Percentiles rank a stretch among this genome's conserved stretches.
These are phyloP conservation scores for Cyrtonyx montezumae DNA, from an alignment of 2,113 vertebrate genomes.

Conservation along the genomic window DNA sequence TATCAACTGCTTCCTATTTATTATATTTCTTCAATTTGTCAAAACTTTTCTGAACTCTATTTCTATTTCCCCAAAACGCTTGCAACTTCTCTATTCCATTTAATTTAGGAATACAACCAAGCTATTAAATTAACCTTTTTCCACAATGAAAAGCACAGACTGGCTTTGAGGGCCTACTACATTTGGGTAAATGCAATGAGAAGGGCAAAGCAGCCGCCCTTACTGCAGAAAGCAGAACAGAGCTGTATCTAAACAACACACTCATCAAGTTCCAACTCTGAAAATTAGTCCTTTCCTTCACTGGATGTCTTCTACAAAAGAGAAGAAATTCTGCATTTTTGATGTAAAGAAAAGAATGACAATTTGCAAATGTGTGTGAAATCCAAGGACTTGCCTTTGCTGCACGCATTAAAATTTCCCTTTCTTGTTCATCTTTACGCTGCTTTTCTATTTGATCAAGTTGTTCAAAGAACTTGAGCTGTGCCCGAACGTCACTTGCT, in stretches of 20 bases:
- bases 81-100: neutral
- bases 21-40: neutral
- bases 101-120: neutral
- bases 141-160: neutral
- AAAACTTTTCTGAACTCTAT: neutral
- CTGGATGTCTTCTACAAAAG: constrained; percentile 9
- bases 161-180: neutral
- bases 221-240: neutral
- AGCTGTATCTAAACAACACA: neutral
- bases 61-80: neutral
- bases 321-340: constrained; percentile 15
- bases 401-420: constrained; percentile 93
- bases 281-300: neutral
- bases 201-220: neutral
- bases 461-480: constrained; percentile 97
- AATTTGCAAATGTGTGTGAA: neutral
- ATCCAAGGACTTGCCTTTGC: constrained; percentile 86
- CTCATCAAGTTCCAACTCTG: constrained; percentile 3
- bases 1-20: neutral
- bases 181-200: neutral
- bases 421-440: constrained; percentile 92
- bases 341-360: constrained; percentile 8
- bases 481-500: constrained; percentile 89
- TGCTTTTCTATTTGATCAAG: constrained; percentile 95
- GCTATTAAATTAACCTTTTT: neutral